Percentiles rank a stretch among this genome's conserved stretches.
These are phyloP conservation scores for Thalassoma bifasciatum DNA, from an alignment of 2,113 vertebrate species.

Conservation along the genomic window DNA sequence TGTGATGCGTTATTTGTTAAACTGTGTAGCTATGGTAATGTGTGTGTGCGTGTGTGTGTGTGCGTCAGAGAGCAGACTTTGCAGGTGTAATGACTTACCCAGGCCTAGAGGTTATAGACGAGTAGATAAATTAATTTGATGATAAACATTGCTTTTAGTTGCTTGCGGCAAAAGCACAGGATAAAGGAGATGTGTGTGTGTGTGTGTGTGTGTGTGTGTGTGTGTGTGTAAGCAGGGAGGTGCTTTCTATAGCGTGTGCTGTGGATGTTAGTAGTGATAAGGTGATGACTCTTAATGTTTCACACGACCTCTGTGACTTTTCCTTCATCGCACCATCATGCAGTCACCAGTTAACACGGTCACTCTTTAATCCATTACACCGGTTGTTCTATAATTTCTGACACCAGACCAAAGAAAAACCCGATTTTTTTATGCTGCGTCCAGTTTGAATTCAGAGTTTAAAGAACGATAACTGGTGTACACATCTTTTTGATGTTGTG, in stretches of 20 bases:
- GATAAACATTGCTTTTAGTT: neutral
- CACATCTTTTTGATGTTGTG: no score
- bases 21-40: constrained; percentile 12
- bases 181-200: neutral
- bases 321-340: no score
- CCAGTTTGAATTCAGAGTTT: no score
- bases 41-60: constrained; percentile 3
- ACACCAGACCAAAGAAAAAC: no score
- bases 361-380: no score
- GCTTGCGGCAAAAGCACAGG: neutral
- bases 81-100: constrained; percentile 21
- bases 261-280: neutral
- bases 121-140: constrained; percentile 19
- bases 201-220: neutral
- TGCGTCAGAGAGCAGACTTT: neutral
- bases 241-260: neutral
- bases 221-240: neutral
- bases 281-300: neutral
- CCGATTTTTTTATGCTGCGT: no score
- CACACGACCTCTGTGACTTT: neutral
- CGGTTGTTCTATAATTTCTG: no score
- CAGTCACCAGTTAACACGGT: no score
- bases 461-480: no score
- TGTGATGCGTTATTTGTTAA: constrained; percentile 30
- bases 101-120: constrained; percentile 14